These are phyloP conservation scores for Ecdyonurus torrentis DNA, from an alignment of 2,888 invertebrate species.

Conservation along the genomic window DNA sequence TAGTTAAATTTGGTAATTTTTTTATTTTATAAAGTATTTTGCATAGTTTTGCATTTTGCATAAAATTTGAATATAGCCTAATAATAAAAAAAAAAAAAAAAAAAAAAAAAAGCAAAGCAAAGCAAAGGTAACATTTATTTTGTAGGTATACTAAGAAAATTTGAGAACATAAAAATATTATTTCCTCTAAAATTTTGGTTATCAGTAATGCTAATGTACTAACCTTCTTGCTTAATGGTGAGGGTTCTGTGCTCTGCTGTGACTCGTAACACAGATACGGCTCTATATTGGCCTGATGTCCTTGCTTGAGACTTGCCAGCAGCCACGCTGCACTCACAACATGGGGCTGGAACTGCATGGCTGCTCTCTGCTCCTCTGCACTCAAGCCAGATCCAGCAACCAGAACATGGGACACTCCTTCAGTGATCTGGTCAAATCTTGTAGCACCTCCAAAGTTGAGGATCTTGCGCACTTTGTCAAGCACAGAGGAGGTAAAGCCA, in stretches of 20 bases:
- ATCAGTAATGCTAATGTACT: no score
- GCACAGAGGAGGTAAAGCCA: slow-evolving; percentile 42
- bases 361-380: neutral
- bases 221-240: slow-evolving; percentile 44
- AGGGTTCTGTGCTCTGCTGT: slow-evolving; percentile 27
- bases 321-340: slow-evolving; percentile 61
- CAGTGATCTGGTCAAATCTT: slow-evolving; percentile 55
- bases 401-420: slow-evolving; percentile 65
- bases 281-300: slow-evolving; percentile 39
- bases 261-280: slow-evolving; percentile 16
- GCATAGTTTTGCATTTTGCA: no score
- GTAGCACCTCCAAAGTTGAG: slow-evolving; percentile 70
- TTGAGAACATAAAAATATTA: no score
- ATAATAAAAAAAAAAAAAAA: no score
- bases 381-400: slow-evolving; percentile 34
- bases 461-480: slow-evolving; percentile 50
- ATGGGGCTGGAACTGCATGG: slow-evolving; percentile 37
- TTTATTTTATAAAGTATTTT: no score
- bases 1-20: no score
- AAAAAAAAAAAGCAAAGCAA: no score
- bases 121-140: no score
- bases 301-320: slow-evolving; percentile 47
- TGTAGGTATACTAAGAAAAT: no score
- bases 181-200: no score
- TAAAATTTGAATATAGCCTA: no score